Evolutionary conservation across 2,888 invertebrate genomes (phyloP).

Genomic region (Scrobipalpa costella): DNA sequence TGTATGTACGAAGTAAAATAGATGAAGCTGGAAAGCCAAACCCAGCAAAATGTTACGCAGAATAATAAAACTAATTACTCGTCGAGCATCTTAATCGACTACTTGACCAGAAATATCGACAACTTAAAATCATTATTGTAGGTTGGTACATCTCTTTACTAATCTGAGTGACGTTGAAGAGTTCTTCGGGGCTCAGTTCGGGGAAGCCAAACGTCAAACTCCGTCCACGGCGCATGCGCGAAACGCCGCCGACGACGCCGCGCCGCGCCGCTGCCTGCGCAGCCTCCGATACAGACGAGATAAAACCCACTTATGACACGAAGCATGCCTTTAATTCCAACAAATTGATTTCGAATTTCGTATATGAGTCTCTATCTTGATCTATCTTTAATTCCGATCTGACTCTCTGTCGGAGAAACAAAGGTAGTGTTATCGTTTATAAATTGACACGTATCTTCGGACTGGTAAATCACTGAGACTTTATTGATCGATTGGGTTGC

Average conservation of each 20-base stretch:
- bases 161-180: slow-evolving; percentile 50
- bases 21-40: too few relatives aligned
- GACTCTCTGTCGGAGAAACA: slow-evolving; percentile 42
- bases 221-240: slow-evolving; percentile 63
- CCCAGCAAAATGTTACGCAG: too few relatives aligned
- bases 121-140: background rate
- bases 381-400: slow-evolving; percentile 55
- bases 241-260: slow-evolving; percentile 66
- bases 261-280: slow-evolving; percentile 54
- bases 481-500: slow-evolving; percentile 53
- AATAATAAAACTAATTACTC: too few relatives aligned
- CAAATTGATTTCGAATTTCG: slow-evolving; percentile 69
- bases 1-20: too few relatives aligned
- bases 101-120: background rate
- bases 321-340: slow-evolving; percentile 71
- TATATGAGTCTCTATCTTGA: slow-evolving; percentile 1
- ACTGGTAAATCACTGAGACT: slow-evolving; percentile 46
- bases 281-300: slow-evolving; percentile 65
- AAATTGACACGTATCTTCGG: slow-evolving; percentile 60
- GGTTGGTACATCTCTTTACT: slow-evolving; percentile 42
- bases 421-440: slow-evolving; percentile 56
- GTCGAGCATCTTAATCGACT: too few relatives aligned
- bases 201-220: slow-evolving; percentile 64
- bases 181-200: slow-evolving; percentile 59
- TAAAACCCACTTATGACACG: slow-evolving; percentile 74